phyloP scores from a whole-genome alignment of 1,140 invertebrate species.

The Drosophila arizonae region DNA sequence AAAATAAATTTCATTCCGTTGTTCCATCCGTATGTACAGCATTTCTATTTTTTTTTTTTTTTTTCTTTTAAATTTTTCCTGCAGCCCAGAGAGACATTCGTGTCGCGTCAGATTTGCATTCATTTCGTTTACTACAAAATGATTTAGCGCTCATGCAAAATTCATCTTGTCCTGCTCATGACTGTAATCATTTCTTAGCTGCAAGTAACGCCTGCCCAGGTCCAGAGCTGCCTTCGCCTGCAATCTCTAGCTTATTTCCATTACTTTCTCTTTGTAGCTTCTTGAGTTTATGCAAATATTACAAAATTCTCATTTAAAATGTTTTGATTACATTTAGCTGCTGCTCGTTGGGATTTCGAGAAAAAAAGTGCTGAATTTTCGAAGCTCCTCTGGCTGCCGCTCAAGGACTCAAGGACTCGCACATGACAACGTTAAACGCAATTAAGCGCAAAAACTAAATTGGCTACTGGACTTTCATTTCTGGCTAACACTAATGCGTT shows the following conservation, averaged over 20 bases:
- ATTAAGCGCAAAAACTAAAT: constrained; percentile 32
- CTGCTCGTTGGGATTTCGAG: constrained; percentile 37
- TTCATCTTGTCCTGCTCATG: constrained; percentile 11
- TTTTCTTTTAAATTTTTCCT: too few species aligned
- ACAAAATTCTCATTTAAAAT: constrained; percentile 54
- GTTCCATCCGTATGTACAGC: not conserved
- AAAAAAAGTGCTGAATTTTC: constrained; percentile 39
- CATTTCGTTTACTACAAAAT: constrained; percentile 3
- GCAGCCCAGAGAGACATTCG: not conserved
- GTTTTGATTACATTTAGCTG: constrained; percentile 59
- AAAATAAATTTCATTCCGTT: not conserved
- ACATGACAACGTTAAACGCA: constrained; percentile 19
- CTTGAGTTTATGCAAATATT: constrained; percentile 67
- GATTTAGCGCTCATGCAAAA: constrained; percentile 21
- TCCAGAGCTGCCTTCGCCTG: constrained; percentile 21
- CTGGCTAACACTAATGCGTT: constrained; percentile 48
- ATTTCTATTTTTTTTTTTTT: not conserved
- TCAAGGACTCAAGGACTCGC: not conserved
- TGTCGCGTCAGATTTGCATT: constrained; percentile 12
- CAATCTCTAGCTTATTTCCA: not conserved
- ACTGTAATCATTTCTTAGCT: constrained; percentile 27
- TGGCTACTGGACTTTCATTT: constrained; percentile 3
- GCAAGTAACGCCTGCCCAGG: not conserved
- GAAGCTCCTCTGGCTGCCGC: not conserved
- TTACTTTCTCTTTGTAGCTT: constrained; percentile 21